Evolutionary conservation across 1,140 invertebrate species (phyloP), one percentile per base, ranked within the genome.

Genomic region (Drosophila navojoa): DNA sequence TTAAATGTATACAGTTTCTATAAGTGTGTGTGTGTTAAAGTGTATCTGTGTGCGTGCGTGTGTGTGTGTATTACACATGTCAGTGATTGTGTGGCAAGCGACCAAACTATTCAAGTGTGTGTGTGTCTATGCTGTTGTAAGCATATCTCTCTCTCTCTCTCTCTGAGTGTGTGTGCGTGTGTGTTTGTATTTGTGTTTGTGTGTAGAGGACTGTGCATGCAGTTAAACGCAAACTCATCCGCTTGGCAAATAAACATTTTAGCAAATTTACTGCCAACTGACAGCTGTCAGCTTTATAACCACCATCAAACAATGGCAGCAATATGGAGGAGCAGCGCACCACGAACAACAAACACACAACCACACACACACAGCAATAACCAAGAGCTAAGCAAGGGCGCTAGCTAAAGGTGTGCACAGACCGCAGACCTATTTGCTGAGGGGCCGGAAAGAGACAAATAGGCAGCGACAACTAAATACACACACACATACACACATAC

Each of bases 241-340:
- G 84, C 85, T 87, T 84, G 73, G 84, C 84, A 89, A 89, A 89
- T 89, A 89, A 89, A 89, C 84, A 89, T 90, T 89, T 89, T 84
- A 89, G 81, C 79, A 90, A 90, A 90, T 90, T 90, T 90, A 84
- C 87, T 81, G 68, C 79, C 79, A 87, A 90, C 87, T 90, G 87
- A 87, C 87, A 90, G 87, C 87, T 90, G 87, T 90, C 87, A 90
- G 79, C 90, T 91, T 82, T 80, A 90, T 82, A 86, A 82, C 81
- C 87, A 90, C 82, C 89, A 89, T 89, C 84, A 89, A 89, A 90
- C 84, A 89, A 87, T 71, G 62, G 60, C 57, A 50, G 35, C 68
- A 66, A 66, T 25, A 42, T 50, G n/a, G 60, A 42, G 15, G 49
- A 44, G 42, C 50, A 32, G 32, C 55, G 11, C 40, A 61, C 4